Evolutionary conservation across 2,797 vertebrate species (phyloP).

Genomic region (Enteromius anoplus): DNA sequence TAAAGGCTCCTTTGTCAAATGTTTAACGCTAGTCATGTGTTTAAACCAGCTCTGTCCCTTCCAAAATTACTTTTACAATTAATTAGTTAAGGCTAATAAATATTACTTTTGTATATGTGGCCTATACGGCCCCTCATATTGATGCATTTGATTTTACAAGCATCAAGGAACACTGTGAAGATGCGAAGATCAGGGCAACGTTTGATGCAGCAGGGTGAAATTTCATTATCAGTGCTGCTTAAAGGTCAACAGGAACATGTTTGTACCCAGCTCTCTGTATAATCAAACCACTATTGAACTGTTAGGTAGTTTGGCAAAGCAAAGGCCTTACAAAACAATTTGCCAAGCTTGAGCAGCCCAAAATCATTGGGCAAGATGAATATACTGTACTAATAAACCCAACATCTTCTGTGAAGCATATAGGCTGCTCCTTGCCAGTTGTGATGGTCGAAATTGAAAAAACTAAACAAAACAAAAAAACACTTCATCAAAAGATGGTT

Average conservation of each 20-base stretch:
- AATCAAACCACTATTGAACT: not conserved
- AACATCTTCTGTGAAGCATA: not conserved
- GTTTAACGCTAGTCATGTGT: not conserved
- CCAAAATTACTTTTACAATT: not conserved
- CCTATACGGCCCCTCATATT: too few species aligned
- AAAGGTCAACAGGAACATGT: too few species aligned
- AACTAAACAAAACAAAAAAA: not conserved
- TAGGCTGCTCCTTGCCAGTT: not conserved
- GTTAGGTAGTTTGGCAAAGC: not conserved
- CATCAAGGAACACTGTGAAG: not conserved
- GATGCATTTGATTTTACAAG: not conserved
- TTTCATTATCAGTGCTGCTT: not conserved
- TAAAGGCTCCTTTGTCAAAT: constrained; percentile 4
- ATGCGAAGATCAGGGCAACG: not conserved
- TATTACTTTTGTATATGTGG: not conserved
- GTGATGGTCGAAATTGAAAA: not conserved
- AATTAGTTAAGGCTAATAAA: not conserved
- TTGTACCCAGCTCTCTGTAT: not conserved
- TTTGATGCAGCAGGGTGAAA: not conserved
- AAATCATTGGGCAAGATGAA: not conserved
- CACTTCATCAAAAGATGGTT: not conserved
- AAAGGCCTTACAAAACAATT: not conserved
- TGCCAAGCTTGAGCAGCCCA: not conserved
- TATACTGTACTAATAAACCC: not conserved
- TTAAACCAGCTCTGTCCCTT: not conserved